These are phyloP conservation scores for Macaca nemestrina DNA, from an alignment of 2,113 vertebrate species.

Conservation along the genomic window DNA sequence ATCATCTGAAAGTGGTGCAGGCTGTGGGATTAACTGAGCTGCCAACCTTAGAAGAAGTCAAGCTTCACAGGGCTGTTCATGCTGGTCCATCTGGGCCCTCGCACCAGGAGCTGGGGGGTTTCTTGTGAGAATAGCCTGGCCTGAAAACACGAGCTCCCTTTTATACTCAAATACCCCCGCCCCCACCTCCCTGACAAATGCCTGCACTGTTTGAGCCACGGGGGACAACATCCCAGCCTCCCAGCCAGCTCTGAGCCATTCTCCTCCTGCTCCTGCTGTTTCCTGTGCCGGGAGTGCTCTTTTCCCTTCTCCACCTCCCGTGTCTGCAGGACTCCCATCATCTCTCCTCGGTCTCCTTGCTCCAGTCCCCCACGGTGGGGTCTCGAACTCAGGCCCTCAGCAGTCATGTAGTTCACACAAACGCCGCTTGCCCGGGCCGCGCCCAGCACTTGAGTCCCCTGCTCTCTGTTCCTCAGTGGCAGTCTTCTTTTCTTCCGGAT, in stretches of 20 bases:
- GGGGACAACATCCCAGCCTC: no score
- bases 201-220: not conserved
- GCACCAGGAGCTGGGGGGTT: not conserved
- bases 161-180: not conserved
- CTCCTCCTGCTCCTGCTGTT: no score
- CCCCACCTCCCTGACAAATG: not conserved
- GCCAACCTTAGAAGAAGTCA: no score
- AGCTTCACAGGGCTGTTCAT: not conserved
- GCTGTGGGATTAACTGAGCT: not conserved
- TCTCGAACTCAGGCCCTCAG: not conserved
- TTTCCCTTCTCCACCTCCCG: not conserved
- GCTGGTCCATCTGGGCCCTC: rapidly evolving
- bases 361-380: no score
- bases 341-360: not conserved
- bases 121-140: not conserved
- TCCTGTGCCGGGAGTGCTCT: not conserved
- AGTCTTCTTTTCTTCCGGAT: no score
- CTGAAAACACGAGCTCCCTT: not conserved
- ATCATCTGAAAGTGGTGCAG: no score
- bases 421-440: rapidly evolving
- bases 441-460: not conserved
- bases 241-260: not conserved
- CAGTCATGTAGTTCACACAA: not conserved
- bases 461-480: not conserved
- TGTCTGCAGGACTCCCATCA: no score